Percentiles rank a stretch among this genome's conserved stretches.
These are phyloP conservation scores for Crematogaster levior DNA, from an alignment of 2,888 invertebrate species.

Conservation along the genomic window DNA sequence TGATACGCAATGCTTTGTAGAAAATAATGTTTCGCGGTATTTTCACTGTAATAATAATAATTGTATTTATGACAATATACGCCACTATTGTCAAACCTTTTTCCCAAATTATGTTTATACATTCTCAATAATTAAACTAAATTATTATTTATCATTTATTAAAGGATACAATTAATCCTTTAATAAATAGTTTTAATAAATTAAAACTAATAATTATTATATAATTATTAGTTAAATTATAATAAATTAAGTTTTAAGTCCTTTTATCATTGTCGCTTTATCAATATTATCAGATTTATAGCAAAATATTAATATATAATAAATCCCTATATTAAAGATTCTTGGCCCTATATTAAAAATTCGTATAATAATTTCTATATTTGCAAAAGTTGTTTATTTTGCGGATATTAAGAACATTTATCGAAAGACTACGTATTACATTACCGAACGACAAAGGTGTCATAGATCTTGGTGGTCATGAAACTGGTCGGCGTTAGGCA, in stretches of 20 bases:
- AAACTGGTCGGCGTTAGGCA: conserved; percentile 70
- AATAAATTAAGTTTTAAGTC: neutral
- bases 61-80: neutral
- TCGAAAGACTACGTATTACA: neutral
- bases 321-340: neutral
- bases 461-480: conserved; percentile 70
- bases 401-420: neutral
- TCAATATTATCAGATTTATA: conserved; percentile 14
- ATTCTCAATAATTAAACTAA: conserved; percentile 19
- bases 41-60: neutral
- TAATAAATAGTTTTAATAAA: too few species aligned
- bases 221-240: neutral
- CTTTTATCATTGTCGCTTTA: neutral
- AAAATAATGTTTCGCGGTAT: neutral
- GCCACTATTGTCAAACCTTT: neutral
- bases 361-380: conserved; percentile 23
- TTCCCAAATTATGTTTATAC: neutral
- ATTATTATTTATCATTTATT: neutral
- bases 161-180: neutral
- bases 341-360: neutral
- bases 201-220: neutral
- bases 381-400: neutral
- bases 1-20: conserved; percentile 13
- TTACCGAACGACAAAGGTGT: conserved; percentile 61
- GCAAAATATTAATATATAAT: neutral